Percentiles rank a stretch among this genome's conserved stretches.
Evolutionary conservation across 2,113 vertebrate species (phyloP).

Genomic region (Bothrops jararaca): DNA sequence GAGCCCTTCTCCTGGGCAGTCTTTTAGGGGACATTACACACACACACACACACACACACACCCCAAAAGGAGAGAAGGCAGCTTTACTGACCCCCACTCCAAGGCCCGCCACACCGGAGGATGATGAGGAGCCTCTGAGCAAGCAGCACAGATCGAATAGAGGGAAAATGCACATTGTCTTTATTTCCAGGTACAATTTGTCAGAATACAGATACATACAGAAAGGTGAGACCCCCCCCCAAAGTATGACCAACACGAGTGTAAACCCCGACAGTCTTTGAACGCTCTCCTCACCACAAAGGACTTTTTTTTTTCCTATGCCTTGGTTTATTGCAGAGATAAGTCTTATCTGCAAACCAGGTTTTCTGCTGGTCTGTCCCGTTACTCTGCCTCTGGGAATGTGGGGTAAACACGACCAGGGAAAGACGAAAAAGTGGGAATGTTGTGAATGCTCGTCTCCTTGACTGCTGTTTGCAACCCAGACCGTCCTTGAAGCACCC

Average conservation of each 20-base stretch:
- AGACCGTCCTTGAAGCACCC: background rate
- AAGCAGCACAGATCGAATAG: accelerated
- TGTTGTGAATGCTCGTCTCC: too few species aligned
- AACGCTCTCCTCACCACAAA: background rate
- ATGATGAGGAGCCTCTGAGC: accelerated
- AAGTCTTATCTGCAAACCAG: background rate
- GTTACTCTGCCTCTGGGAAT: background rate
- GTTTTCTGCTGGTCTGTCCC: background rate
- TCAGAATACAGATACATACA: slow-evolving; percentile 50
- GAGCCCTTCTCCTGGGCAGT: background rate
- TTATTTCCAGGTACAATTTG: slow-evolving; percentile 59
- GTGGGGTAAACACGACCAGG: background rate
- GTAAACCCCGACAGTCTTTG: background rate
- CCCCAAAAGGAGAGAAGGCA: background rate
- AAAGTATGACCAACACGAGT: accelerated
- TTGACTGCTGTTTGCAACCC: background rate
- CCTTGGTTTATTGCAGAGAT: slow-evolving; percentile 13
- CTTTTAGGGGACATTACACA: background rate
- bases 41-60: background rate
- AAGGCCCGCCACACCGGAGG: background rate
- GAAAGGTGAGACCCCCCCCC: slow-evolving; percentile 44
- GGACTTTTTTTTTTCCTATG: accelerated
- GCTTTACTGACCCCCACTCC: background rate
- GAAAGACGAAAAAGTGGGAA: too few species aligned
- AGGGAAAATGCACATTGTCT: slow-evolving; percentile 61